Evolutionary conservation across 1,140 invertebrate species (phyloP).

Genomic region (Caenorhabditis brenneri): DNA sequence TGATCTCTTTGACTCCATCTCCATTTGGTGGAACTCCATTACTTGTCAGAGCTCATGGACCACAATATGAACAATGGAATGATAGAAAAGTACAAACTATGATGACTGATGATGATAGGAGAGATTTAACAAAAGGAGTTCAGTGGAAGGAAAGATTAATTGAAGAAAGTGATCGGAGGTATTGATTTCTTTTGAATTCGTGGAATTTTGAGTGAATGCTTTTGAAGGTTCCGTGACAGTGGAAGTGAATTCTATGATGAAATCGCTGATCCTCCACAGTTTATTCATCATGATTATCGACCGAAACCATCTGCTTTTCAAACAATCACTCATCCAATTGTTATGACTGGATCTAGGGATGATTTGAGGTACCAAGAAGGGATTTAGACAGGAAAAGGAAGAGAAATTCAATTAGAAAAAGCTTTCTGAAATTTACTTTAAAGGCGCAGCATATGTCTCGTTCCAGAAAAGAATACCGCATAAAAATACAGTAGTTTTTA

Average conservation of each 20-base stretch:
- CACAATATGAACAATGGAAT: conserved; percentile 45
- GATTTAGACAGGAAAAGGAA: too few species aligned
- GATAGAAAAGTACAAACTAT: conserved; percentile 27
- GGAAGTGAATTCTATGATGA: conserved; percentile 9
- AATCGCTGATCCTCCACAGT: not conserved
- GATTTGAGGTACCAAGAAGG: conserved; percentile 10
- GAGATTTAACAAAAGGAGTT: not conserved
- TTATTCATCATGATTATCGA: conserved; percentile 28
- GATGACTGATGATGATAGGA: conserved; percentile 33
- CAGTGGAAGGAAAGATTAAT: conserved; percentile 18
- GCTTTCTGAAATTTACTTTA: too few species aligned
- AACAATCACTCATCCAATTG: not conserved
- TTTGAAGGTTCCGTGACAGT: not conserved
- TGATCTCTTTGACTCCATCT: conserved; percentile 23
- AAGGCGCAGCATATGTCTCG: too few species aligned
- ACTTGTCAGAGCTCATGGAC: conserved; percentile 37
- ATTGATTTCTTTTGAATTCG: not conserved
- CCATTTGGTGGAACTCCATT: conserved; percentile 14
- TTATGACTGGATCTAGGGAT: not conserved
- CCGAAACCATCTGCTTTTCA: not conserved
- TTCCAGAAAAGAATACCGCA: too few species aligned
- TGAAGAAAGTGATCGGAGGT: conserved; percentile 33
- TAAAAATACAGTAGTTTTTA: too few species aligned
- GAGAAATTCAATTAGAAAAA: too few species aligned
- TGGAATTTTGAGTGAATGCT: too few species aligned